These are phyloP conservation scores for Sphaeramia orbicularis DNA, from an alignment of 2,797 vertebrate genomes.

Conservation along the genomic window DNA sequence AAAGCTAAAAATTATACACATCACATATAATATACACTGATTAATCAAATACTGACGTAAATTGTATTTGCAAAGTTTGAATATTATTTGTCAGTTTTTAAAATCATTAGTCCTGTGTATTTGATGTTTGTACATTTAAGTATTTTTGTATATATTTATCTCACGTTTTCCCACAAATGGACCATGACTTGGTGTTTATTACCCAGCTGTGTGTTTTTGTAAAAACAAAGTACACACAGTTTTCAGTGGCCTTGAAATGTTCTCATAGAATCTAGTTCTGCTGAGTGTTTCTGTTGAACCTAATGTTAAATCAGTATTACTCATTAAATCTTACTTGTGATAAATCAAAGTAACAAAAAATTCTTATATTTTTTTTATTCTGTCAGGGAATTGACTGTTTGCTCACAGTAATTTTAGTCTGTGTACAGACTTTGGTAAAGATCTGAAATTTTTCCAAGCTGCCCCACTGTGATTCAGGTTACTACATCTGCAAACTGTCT, in stretches of 20 bases:
- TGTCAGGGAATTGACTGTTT: background rate
- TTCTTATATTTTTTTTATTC: no score
- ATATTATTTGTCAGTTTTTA: no score
- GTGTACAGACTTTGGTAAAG: background rate
- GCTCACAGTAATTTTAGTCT: background rate
- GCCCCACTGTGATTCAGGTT: background rate
- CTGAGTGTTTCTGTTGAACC: background rate
- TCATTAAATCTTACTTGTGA: no score
- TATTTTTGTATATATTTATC: background rate
- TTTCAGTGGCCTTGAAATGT: constrained; percentile 11
- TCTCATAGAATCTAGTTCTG: background rate
- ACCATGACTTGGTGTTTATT: background rate
- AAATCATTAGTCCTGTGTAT: no score
- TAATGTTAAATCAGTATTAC: no score
- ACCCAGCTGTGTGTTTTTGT: background rate
- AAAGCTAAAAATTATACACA: no score
- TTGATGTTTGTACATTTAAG: no score
- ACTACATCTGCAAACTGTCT: background rate
- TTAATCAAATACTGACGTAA: no score
- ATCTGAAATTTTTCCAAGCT: background rate
- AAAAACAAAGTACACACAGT: background rate
- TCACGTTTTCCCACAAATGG: background rate
- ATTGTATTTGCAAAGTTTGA: no score
- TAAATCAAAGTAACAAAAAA: no score
- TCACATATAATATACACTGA: no score